Percentiles rank a stretch among this genome's conserved stretches.
phyloP scores from a whole-genome alignment of 2,797 vertebrate genomes.

The Alfaro cultratus region DNA sequence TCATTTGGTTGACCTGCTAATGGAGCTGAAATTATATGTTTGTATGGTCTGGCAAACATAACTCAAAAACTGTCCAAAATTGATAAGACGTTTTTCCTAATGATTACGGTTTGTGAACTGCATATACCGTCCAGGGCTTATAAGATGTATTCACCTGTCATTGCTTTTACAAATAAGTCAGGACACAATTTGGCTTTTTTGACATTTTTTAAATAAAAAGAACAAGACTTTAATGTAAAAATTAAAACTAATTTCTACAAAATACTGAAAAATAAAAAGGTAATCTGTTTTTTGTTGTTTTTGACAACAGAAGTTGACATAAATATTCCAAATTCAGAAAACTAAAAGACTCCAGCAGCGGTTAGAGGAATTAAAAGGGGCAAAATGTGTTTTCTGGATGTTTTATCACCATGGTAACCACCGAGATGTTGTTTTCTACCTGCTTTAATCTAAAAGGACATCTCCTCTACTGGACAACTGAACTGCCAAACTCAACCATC shows the following conservation, averaged over 20 bases:
- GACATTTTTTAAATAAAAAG: neutral
- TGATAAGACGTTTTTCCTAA: neutral
- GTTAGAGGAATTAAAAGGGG: neutral
- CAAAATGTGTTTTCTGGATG: neutral
- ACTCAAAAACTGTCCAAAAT: neutral
- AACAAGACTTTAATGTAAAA: neutral
- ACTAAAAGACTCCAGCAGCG: neutral
- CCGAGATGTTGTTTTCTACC: neutral
- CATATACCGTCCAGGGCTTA: neutral
- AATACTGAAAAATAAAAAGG: neutral
- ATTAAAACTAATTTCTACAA: neutral
- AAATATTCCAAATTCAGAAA: neutral
- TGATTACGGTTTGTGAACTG: neutral
- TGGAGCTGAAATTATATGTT: neutral
- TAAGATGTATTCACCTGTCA: neutral
- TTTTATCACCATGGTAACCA: neutral
- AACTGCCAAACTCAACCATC: constrained; percentile 18
- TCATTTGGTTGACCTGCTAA: neutral
- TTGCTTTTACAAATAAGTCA: neutral
- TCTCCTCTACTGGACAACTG: constrained; percentile 75
- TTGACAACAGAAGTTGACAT: no score
- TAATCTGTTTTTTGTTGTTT: no score
- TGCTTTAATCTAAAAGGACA: constrained; percentile 8
- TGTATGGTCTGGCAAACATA: neutral
- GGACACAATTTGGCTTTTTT: neutral